Percentiles rank a stretch among this genome's conserved stretches.
phyloP scores from a whole-genome alignment of 2,888 invertebrate species.

The Tupiocoris notatus region DNA sequence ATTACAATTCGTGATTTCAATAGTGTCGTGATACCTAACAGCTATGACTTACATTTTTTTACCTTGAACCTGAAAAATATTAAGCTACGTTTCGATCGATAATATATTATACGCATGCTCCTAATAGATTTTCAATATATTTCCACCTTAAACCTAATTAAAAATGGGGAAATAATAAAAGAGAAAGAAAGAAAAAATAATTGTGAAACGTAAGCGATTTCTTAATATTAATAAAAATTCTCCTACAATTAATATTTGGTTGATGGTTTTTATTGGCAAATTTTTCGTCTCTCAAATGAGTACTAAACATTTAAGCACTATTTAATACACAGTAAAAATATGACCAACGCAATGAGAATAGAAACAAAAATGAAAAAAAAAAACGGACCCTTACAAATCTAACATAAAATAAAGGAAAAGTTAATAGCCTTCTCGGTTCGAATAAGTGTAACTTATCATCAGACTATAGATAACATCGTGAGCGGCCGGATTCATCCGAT shows the following conservation, averaged over 20 bases:
- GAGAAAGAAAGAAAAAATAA: no score
- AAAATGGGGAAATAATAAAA: constrained; percentile 19
- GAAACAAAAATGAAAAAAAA: constrained; percentile 1
- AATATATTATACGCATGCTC: not conserved
- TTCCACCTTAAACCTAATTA: constrained; percentile 23
- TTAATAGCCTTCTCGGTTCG: constrained; percentile 4
- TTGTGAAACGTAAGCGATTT: constrained; percentile 44
- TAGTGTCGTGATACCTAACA: constrained; percentile 47
- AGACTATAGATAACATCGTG: not conserved
- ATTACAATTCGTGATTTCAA: constrained; percentile 21
- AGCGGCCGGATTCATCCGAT: not conserved
- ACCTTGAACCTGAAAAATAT: constrained; percentile 41
- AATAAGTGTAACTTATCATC: not conserved
- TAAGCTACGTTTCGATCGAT: constrained; percentile 42
- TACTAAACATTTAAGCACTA: constrained; percentile 31
- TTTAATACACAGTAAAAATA: constrained; percentile 6
- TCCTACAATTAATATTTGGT: constrained; percentile 48
- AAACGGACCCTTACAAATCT: constrained; percentile 7
- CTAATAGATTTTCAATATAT: constrained; percentile 6
- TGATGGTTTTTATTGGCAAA: constrained; percentile 48
- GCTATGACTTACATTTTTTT: constrained; percentile 49
- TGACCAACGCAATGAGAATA: constrained; percentile 6
- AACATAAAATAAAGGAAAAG: constrained; percentile 38
- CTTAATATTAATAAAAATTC: constrained; percentile 40
- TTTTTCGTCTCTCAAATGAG: constrained; percentile 26